Evolutionary conservation across 2,888 invertebrate species (phyloP).

Genomic region (Sepioteuthis lessoniana): DNA sequence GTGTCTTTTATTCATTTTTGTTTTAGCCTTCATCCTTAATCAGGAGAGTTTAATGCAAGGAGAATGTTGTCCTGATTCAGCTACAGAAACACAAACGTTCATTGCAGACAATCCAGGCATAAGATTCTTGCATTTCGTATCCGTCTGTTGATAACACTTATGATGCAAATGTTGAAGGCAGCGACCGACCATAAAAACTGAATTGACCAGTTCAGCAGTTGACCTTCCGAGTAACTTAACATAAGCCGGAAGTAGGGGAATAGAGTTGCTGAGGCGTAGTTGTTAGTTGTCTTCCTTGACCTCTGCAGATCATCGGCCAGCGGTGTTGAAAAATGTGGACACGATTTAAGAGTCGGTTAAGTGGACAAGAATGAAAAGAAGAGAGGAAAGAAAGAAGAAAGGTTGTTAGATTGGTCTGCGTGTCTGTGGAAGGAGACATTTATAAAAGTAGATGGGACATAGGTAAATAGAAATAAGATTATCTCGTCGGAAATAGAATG

Average conservation of each 20-base stretch:
- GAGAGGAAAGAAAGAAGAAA: not conserved
- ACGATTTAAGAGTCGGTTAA: not conserved
- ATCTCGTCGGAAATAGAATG: too few species aligned
- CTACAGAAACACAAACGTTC: not conserved
- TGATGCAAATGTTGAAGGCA: not conserved
- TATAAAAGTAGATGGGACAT: too few species aligned
- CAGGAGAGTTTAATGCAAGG: too few species aligned
- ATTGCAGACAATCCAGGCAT: not conserved
- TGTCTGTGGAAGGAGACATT: too few species aligned
- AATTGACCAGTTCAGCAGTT: not conserved
- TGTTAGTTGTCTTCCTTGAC: not conserved
- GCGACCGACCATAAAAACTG: not conserved
- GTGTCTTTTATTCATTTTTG: too few species aligned
- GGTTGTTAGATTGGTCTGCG: too few species aligned
- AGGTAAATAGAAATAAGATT: too few species aligned
- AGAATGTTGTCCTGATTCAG: not conserved
- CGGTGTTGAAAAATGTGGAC: not conserved
- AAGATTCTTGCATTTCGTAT: not conserved
- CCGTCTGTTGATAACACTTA: not conserved
- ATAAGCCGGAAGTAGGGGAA: not conserved
- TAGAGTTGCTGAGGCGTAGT: not conserved
- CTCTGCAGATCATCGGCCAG: not conserved
- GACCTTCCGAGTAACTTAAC: not conserved
- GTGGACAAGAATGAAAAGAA: not conserved
- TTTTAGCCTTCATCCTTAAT: too few species aligned